These are phyloP conservation scores for Drosophila grimshawi DNA, from an alignment of 1,140 invertebrate genomes.

Conservation along the genomic window DNA sequence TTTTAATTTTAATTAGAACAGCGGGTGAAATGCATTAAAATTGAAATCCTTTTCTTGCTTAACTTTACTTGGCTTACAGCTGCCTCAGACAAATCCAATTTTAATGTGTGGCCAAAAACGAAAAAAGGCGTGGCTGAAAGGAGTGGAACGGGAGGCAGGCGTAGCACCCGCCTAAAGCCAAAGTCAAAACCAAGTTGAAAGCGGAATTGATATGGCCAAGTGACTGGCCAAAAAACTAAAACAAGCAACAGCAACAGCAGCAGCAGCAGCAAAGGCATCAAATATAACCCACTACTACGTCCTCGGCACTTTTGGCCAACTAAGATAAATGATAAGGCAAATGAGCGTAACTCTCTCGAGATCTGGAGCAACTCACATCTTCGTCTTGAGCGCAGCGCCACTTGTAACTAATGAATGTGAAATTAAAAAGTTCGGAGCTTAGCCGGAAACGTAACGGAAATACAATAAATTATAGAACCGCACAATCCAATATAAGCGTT, in stretches of 20 bases:
- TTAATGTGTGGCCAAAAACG: slow-evolving; percentile 49
- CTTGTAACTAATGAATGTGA: slow-evolving; percentile 69
- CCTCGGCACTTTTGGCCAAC: slow-evolving; percentile 42
- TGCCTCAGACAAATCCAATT: slow-evolving; percentile 66
- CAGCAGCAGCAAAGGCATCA: slow-evolving; percentile 18
- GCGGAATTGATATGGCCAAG: slow-evolving; percentile 62
- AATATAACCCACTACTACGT: slow-evolving; percentile 20
- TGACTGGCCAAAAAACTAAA: slow-evolving; percentile 37
- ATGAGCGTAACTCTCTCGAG: slow-evolving; percentile 36
- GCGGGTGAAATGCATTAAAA: slow-evolving; percentile 55
- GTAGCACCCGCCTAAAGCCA: slow-evolving; percentile 59
- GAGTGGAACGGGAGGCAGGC: slow-evolving; percentile 9
- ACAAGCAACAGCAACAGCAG: slow-evolving; percentile 20
- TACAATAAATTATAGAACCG: slow-evolving; percentile 59
- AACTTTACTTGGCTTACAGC: slow-evolving; percentile 64
- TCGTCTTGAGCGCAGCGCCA: background rate
- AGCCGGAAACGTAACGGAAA: slow-evolving; percentile 44
- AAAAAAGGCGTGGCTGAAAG: too few relatives aligned
- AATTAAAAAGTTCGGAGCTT: slow-evolving; percentile 54
- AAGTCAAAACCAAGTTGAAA: slow-evolving; percentile 41
- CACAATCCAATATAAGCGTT: slow-evolving; percentile 44
- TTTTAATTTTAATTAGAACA: slow-evolving; percentile 77
- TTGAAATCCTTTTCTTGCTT: slow-evolving; percentile 52
- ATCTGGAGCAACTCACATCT: background rate
- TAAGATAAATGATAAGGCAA: slow-evolving; percentile 80